A percentile compares a stretch with the other conserved stretches of the same genome.
phyloP scores from a whole-genome alignment of 2,797 vertebrate genomes.

The Melanogrammus aeglefinus region DNA sequence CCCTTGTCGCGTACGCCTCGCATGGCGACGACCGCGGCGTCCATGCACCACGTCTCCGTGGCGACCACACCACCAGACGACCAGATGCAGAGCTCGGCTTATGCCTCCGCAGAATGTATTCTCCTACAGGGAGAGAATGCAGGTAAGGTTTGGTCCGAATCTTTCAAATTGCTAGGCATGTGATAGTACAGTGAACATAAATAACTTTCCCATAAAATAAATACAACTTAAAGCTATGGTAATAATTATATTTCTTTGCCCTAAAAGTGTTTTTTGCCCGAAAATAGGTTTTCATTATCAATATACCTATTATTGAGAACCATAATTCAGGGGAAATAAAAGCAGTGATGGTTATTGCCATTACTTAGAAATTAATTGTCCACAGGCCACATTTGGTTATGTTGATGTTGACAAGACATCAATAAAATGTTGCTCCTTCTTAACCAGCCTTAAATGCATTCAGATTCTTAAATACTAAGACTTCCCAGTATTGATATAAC shows the following conservation, averaged over 20 bases:
- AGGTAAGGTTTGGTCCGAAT: background rate
- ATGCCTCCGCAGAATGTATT: conserved; percentile 64
- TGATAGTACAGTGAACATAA: background rate
- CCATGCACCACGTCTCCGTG: conserved; percentile 66
- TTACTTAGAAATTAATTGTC: background rate
- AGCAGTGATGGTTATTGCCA: background rate
- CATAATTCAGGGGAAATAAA: background rate
- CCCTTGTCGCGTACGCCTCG: conserved; percentile 87
- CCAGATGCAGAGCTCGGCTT: conserved; percentile 69
- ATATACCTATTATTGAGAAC: background rate
- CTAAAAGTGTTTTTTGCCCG: background rate
- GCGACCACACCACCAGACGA: conserved; percentile 69
- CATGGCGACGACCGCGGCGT: conserved; percentile 62
- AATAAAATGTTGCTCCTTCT: background rate
- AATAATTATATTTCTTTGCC: background rate
- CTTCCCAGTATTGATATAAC: background rate
- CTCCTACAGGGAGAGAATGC: conserved; percentile 57
- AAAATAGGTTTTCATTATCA: background rate
- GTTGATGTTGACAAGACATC: background rate
- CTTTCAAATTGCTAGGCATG: background rate
- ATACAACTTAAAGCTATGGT: background rate
- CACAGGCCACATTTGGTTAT: background rate
- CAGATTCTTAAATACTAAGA: background rate
- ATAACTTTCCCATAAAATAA: background rate
- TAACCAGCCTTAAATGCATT: background rate